phyloP scores from a whole-genome alignment of 1,140 invertebrate species.

The Ostrea edulis region DNA sequence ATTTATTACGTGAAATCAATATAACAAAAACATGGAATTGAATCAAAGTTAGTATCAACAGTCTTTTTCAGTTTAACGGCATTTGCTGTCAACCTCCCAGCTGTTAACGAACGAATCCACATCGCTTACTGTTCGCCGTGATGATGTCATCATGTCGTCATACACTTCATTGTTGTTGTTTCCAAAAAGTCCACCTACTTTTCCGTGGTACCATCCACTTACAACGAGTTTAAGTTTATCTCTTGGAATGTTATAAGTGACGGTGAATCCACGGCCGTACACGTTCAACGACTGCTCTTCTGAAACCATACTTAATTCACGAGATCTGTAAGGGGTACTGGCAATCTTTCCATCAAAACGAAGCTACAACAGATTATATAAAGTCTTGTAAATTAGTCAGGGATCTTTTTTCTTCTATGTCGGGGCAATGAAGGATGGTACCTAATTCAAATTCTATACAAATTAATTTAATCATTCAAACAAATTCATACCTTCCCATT shows the following conservation, averaged over 20 bases:
- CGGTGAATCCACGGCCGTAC: constrained; percentile 73
- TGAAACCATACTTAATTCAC: constrained; percentile 64
- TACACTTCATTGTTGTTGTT: constrained; percentile 91
- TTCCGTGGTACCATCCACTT: constrained; percentile 85
- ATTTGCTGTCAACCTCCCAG: constrained; percentile 65
- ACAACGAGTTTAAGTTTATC: constrained; percentile 72
- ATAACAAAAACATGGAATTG: background rate
- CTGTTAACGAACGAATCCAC: constrained; percentile 69
- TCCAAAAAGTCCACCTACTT: constrained; percentile 90
- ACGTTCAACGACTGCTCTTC: constrained; percentile 73
- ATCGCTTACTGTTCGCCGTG: constrained; percentile 72
- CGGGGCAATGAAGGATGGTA: background rate
- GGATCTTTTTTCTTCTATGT: background rate
- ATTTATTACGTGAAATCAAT: background rate
- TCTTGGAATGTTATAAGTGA: constrained; percentile 62
- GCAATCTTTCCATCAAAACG: constrained; percentile 74
- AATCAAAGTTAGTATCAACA: background rate
- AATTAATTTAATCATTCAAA: constrained; percentile 64
- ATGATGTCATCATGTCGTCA: constrained; percentile 88
- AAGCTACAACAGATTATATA: constrained; percentile 78
- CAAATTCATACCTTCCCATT: constrained; percentile 70
- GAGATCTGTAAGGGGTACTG: constrained; percentile 84
- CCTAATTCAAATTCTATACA: constrained; percentile 32
- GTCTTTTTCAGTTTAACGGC: constrained; percentile 48
- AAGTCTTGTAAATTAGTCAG: background rate